Evolutionary conservation across 2,888 invertebrate species (phyloP), one percentile per base, ranked within the genome.

Genomic region (Laspeyria flexula): DNA sequence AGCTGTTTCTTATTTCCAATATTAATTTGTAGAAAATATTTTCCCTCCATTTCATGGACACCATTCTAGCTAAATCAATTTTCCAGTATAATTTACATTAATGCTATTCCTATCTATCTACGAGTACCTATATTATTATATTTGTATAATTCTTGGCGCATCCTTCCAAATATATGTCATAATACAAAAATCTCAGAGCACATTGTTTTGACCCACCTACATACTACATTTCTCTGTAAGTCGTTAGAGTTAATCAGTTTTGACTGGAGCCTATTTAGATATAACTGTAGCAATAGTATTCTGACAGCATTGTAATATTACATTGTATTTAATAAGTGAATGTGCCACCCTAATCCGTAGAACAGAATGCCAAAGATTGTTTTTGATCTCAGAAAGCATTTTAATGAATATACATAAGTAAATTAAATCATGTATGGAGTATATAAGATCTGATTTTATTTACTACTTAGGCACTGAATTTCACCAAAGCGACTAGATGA

Each of bases 301-400:
- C 42, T 11, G 53, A 55, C 63, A 65, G 49, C 67, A 70, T n/a
- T n/a, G n/a, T n/a, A n/a, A n/a, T 60, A 52, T 69, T 58, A 58
- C 7, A 52, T 51, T 50, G 60, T 52, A 37, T 52, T 27, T 59
- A 41, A 44, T 42, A 67, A 58, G 46, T 66, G 25, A 58, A 67
- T 67, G 68, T 68, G 71, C 71, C 68, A 68, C 71, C 46, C 46
- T 52, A 50, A 64, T 18, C 63, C 48, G 34, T 63, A 71, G 43
- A 60, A 55, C 48, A 54, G 64, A 55, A 68, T 43, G 58, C 65
- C 69, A 71, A 71, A 71, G 60, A 69, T 49, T 63, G 33, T 55
- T 44, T 44, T 51, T 67, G 68, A 69, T 69, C 68, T 69, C 68
- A 69, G 48, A 55, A 57, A 64, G 61, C 68, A 69, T 69, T 67